These are phyloP conservation scores for Odobenus rosmarus DNA, from an alignment of 2,113 vertebrate species.

Conservation along the genomic window DNA sequence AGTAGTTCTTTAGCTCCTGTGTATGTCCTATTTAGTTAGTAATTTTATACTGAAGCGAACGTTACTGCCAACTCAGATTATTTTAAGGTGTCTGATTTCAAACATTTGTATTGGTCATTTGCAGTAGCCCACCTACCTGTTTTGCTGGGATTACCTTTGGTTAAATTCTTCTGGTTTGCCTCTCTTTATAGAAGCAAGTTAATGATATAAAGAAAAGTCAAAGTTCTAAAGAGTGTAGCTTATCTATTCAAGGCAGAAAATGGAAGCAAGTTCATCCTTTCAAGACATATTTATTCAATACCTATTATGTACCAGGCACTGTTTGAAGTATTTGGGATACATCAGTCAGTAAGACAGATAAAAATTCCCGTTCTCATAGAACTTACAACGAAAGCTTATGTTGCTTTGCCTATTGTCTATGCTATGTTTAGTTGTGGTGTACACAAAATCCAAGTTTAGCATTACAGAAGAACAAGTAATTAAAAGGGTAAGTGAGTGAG, in stretches of 20 bases:
- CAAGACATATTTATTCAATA: not conserved
- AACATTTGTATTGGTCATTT: constrained; percentile 22
- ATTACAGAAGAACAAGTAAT: constrained; percentile 53
- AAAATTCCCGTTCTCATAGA: not conserved
- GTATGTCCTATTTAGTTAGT: constrained; percentile 41
- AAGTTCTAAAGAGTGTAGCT: not conserved
- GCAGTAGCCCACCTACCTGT: constrained; percentile 24
- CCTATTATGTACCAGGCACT: not conserved
- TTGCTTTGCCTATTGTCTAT: not conserved
- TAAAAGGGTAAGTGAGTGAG: constrained; percentile 14
- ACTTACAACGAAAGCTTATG: not conserved
- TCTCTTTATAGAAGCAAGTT: constrained; percentile 69
- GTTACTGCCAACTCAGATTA: constrained; percentile 52
- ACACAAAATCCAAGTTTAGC: constrained; percentile 43
- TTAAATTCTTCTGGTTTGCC: constrained; percentile 74
- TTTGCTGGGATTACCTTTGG: constrained; percentile 20
- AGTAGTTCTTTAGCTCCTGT: constrained; percentile 38
- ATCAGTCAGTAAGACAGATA: not conserved
- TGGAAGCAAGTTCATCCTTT: not conserved
- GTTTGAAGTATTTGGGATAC: not conserved
- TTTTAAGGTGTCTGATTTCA: constrained; percentile 58
- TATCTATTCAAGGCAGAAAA: constrained; percentile 49
- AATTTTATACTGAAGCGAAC: constrained; percentile 61
- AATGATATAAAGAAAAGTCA: not conserved
- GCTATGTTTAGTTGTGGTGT: not conserved